phyloP scores from a whole-genome alignment of 30 jellyfish, hydroid and myxozoan genomes.

The Nemopilema nomurai region DNA sequence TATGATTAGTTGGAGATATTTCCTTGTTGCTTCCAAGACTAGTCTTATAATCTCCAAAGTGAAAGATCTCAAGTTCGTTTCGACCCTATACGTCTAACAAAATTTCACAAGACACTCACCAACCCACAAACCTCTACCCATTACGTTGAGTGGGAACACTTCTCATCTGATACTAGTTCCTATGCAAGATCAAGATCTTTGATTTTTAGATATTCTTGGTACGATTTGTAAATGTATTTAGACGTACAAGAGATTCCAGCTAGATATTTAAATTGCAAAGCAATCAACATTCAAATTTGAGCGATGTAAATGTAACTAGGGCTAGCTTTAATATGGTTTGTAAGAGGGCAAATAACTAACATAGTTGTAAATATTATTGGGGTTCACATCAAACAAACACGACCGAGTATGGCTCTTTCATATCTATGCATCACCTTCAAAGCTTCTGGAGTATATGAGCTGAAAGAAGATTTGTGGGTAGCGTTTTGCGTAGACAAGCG shows the following conservation, averaged over 20 bases:
- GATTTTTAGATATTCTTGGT: background rate
- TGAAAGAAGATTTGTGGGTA: too few relatives aligned
- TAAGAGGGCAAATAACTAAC: background rate
- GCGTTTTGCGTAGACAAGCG: too few relatives aligned
- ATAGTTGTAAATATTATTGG: background rate
- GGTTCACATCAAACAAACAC: background rate
- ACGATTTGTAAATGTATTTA: background rate
- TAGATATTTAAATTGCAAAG: background rate
- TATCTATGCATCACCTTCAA: background rate
- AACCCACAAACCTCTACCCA: too few relatives aligned
- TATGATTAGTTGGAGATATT: too few relatives aligned
- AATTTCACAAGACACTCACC: too few relatives aligned
- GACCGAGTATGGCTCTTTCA: background rate
- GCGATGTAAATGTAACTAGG: background rate
- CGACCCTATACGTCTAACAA: too few relatives aligned
- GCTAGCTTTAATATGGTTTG: background rate
- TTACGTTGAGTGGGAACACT: too few relatives aligned
- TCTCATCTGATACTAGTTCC: background rate
- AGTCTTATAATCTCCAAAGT: too few relatives aligned
- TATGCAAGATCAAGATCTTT: background rate
- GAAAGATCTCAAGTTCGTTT: too few relatives aligned
- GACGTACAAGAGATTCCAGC: background rate
- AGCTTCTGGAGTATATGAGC: background rate
- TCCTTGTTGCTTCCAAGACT: too few relatives aligned
- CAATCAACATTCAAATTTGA: background rate